Base-by-base conservation (phyloP, 2,888 invertebrate genomes). In the Oithona nana region DNA sequence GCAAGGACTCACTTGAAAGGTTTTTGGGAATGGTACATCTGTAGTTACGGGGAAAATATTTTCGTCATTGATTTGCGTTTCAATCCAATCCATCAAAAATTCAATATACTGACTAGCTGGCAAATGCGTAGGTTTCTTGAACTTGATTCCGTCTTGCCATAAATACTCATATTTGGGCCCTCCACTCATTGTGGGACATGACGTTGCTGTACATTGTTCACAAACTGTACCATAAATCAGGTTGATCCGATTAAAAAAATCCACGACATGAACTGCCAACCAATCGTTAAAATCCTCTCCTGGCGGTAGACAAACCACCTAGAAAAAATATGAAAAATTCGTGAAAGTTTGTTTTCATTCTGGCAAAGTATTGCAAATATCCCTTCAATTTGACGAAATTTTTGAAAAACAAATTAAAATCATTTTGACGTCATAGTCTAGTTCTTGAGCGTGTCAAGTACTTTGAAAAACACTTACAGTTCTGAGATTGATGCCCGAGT, bases 171-270 rank as follows among this genome's bases (percentile, higher is more conserved):
- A 90, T 70, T 85, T 80, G 3, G 85, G 81, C 0, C 90, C 90
- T 1, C 90, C 92, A 28, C 83, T 84, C 90, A 92, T 92, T 1
- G 85, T 86, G 0, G 90, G 88, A 71, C 90, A 92, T 1, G 84
- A 80, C 64, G 81, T 79, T 66, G 82, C 83, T 49, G 84, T 86
- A 71, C 92, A 92, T 70, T 82, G 85, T 70, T 88, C 87, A 6
- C 83, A 83, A 31, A 89, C 83, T 0, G 88, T 89, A 8, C 90
- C 90, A 74, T 92, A 92, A 67, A 92, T 85, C 55, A 92, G 75
- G 75, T 92, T 92, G 67, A 92, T 88, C 69, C 92, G 80, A 73
- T 92, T 92, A 75, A 92, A 92, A 72, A 92, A 92, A 71, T 92
- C 90, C 31, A 92, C 90, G 68, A 90, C 89, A 75, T 92, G 90